Evolutionary conservation across 2,797 vertebrate genomes (phyloP), one percentile per base, ranked within the genome.

Genomic region (Microctenopoma stevenorrisi): DNA sequence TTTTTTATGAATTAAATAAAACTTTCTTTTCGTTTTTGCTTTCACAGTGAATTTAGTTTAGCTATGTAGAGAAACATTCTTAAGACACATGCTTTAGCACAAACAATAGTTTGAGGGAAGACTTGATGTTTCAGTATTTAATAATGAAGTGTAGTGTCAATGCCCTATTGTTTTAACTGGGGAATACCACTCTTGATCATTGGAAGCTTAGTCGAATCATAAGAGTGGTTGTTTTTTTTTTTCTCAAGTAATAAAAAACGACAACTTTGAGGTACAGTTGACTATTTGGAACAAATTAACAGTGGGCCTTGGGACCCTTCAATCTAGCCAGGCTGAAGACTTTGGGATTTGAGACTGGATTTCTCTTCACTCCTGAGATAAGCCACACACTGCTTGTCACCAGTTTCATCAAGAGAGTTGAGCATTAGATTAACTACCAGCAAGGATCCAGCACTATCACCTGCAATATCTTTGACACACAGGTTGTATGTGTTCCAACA

Each of bases 241-340:
- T 18, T 18, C 10, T 40, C 5, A 42, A 42, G 11, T 42, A 38
- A 42, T 42, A 42, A 18, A 46, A 38, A 25, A 10, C 22, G 16
- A 25, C 57, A 52, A 42, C 44, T 37, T 66, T 10, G 14, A n/a
- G 37, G 33, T 47, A 8, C 16, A 50, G 4, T 43, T 51, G 56
- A 60, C 57, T 54, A 44, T 61, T 35, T 26, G 62, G n/a, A 87
- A 48, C 72, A 74, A 60, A 79, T 66, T 64, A 55, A 40, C 66
- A 52, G 7, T 7, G 37, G 54, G n/a, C 54, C 51, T 60, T 25
- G 4, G 63, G 65, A 22, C 59, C 48, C 26, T 42, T 64, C 44
- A 33, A 30, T 11, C 46, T 42, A 4, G 33, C 53, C 16, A 2
- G 18, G 3, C 22, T 59, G 9, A 47, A 37, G 33, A 38, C 26